phyloP scores from a whole-genome alignment of 2,113 vertebrate genomes.

The Labeo rohita region DNA sequence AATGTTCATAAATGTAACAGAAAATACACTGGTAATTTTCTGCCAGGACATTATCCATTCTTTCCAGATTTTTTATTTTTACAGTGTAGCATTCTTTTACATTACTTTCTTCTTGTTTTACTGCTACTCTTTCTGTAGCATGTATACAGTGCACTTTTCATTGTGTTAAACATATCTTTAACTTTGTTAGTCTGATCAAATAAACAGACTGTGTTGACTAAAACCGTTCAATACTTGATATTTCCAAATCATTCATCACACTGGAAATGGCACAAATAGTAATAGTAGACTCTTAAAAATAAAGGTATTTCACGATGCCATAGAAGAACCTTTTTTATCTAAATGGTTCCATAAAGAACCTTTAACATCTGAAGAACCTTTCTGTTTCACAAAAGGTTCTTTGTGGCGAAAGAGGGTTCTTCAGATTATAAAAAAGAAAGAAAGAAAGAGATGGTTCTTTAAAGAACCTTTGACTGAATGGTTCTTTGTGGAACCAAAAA shows the following conservation, averaged over 20 bases:
- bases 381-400: no score
- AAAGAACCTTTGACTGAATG: no score
- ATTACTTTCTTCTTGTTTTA: neutral
- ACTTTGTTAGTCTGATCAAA: neutral
- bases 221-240: neutral
- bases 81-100: neutral
- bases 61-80: neutral
- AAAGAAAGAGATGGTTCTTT: no score
- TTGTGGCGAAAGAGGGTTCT: no score
- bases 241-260: neutral
- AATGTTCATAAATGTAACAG: neutral
- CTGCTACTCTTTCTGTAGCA: neutral
- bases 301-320: no score
- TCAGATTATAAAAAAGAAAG: no score
- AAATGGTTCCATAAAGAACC: no score
- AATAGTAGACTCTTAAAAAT: no score
- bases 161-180: neutral
- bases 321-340: no score
- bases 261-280: neutral
- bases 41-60: neutral
- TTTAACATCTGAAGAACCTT: no score
- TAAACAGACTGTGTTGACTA: neutral
- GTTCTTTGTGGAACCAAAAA: no score
- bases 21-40: no score
- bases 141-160: neutral